Conservation (phyloP, 1,140 invertebrate species). For the Drosophila pandora region DNA sequence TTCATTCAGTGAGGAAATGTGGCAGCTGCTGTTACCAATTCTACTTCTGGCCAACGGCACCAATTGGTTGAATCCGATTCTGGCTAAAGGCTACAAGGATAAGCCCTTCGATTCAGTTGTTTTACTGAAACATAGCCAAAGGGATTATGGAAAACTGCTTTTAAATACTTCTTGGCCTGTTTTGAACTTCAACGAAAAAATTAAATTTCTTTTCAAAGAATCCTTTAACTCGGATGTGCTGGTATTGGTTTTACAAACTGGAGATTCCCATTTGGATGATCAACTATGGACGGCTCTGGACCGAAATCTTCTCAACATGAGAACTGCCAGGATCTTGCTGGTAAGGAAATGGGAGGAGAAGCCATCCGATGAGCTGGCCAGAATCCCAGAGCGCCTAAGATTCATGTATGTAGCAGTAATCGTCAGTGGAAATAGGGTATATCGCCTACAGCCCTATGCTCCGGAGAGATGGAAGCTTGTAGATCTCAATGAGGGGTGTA, state of each 20-base stretch:
- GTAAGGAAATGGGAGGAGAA: not conserved
- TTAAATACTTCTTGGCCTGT: constrained; percentile 15
- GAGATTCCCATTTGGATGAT: constrained; percentile 10
- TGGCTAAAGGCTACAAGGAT: constrained; percentile 41
- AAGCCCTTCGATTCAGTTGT: constrained; percentile 30
- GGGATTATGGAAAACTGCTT: not conserved
- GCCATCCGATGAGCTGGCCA: constrained; percentile 7
- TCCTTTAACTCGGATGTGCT: constrained; percentile 47
- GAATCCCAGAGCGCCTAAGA: not conserved
- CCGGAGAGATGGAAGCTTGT: constrained; percentile 24
- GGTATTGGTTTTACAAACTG: constrained; percentile 36
- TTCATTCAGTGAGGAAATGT: constrained; percentile 31
- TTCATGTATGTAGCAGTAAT: constrained; percentile 44
- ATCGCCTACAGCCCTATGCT: constrained; percentile 48
- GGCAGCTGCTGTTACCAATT: constrained; percentile 37
- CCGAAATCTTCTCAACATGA: constrained; percentile 55
- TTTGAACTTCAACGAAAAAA: constrained; percentile 28
- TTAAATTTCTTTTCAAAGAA: constrained; percentile 23
- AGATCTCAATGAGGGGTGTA: constrained; percentile 9
- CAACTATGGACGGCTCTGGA: constrained; percentile 57
- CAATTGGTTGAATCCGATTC: constrained; percentile 14
- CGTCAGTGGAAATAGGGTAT: not conserved
- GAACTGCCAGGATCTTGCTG: constrained; percentile 38
- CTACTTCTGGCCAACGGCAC: constrained; percentile 23
- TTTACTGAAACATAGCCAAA: constrained; percentile 32